These are phyloP conservation scores for Hypotaenidia okinawae DNA, from an alignment of 2,797 vertebrate species.

Conservation along the genomic window DNA sequence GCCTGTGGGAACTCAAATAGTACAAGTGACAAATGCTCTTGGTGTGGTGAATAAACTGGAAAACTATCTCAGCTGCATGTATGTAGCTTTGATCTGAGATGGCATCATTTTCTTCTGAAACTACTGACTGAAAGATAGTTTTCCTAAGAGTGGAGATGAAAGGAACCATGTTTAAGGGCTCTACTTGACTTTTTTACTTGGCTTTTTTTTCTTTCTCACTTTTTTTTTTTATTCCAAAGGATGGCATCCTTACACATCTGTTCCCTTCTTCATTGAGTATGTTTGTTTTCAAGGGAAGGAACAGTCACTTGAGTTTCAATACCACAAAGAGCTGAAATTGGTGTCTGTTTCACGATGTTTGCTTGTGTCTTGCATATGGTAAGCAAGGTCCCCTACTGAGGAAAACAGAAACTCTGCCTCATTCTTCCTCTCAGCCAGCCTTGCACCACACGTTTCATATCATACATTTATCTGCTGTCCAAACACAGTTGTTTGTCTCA, in stretches of 20 bases:
- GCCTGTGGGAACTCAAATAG: background rate
- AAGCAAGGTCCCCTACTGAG: background rate
- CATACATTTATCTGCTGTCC: background rate
- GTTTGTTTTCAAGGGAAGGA: background rate
- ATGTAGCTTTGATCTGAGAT: background rate
- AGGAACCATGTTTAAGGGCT: background rate
- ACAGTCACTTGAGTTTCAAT: background rate
- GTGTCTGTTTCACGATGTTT: background rate
- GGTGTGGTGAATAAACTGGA: background rate
- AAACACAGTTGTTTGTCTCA: background rate
- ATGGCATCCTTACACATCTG: background rate
- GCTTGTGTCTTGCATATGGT: background rate
- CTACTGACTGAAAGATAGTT: background rate
- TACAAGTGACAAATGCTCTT: background rate
- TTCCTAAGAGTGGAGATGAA: background rate
- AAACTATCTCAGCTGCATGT: background rate
- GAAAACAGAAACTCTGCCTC: background rate
- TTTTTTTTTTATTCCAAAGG: background rate
- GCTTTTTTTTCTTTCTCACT: no score
- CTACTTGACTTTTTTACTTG: background rate
- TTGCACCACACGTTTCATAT: background rate
- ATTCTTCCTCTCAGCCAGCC: background rate
- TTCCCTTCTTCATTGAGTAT: background rate
- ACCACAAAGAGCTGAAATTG: background rate
- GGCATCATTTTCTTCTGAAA: background rate